These are phyloP conservation scores for Heterodera schachtii DNA, from an alignment of 1,140 invertebrate species.

Conservation along the genomic window DNA sequence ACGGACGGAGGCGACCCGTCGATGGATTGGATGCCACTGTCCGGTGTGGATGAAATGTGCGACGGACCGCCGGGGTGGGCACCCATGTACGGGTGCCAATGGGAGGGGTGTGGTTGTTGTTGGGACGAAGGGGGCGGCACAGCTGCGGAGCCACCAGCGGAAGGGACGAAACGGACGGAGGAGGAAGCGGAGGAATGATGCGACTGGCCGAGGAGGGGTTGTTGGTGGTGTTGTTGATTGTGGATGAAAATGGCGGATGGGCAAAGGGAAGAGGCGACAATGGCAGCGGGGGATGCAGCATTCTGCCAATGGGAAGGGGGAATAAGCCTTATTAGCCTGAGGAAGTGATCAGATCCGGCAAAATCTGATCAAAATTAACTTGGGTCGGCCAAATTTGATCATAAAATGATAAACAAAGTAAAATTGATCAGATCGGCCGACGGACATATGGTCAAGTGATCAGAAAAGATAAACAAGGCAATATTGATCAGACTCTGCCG, in stretches of 20 bases:
- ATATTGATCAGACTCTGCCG: too few species aligned
- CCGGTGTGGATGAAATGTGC: slow-evolving; percentile 51
- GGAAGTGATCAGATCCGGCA: neutral
- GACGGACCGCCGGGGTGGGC: slow-evolving; percentile 26
- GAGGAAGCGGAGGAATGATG: neutral
- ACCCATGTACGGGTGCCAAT: slow-evolving; percentile 18
- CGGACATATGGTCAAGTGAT: too few species aligned
- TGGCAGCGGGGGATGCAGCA: neutral
- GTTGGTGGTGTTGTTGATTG: slow-evolving; percentile 7
- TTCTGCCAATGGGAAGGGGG: neutral
- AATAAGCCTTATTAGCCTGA: neutral
- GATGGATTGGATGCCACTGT: slow-evolving; percentile 54
- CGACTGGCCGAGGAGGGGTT: neutral
- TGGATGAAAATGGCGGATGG: slow-evolving; percentile 7
- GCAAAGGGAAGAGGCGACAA: neutral
- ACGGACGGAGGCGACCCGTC: slow-evolving; percentile 54
- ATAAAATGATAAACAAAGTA: too few species aligned
- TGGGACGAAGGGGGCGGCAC: neutral
- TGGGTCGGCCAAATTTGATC: neutral
- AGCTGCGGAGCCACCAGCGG: neutral
- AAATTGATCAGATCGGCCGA: too few species aligned
- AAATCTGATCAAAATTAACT: neutral
- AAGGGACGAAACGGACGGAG: slow-evolving; percentile 1
- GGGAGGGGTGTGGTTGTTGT: slow-evolving; percentile 9
- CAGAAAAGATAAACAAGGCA: too few species aligned